These are phyloP conservation scores for Theristicus caerulescens DNA, from an alignment of 2,113 vertebrate genomes.

Conservation along the genomic window DNA sequence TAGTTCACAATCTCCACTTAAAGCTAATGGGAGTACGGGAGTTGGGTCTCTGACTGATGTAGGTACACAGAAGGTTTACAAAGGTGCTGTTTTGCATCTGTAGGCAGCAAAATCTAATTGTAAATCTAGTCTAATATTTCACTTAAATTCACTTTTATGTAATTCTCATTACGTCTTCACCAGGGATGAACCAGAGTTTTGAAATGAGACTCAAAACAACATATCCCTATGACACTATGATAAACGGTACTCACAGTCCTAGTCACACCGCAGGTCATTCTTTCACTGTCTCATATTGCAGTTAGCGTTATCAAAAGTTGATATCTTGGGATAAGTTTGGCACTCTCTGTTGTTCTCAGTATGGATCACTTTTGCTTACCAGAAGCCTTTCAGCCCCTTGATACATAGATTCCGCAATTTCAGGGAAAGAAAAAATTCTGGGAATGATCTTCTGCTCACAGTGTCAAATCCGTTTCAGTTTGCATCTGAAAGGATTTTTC, in stretches of 20 bases:
- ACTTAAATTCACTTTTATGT: background rate
- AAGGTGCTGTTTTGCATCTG: background rate
- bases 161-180: background rate
- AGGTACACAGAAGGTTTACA: background rate
- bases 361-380: background rate
- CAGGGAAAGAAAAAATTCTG: background rate
- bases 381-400: background rate
- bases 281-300: background rate
- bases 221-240: background rate
- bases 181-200: background rate
- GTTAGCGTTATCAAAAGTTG: background rate
- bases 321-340: background rate
- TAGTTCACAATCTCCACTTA: background rate
- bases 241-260: background rate
- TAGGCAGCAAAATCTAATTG: background rate
- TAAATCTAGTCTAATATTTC: background rate
- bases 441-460: background rate
- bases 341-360: background rate
- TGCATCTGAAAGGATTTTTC: background rate
- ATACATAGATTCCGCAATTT: background rate
- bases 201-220: background rate
- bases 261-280: background rate
- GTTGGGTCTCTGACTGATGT: background rate
- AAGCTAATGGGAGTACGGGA: background rate
- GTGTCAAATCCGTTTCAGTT: background rate